Evolutionary conservation across 2,113 vertebrate genomes (phyloP).

Genomic region (Eonycteris spelaea): DNA sequence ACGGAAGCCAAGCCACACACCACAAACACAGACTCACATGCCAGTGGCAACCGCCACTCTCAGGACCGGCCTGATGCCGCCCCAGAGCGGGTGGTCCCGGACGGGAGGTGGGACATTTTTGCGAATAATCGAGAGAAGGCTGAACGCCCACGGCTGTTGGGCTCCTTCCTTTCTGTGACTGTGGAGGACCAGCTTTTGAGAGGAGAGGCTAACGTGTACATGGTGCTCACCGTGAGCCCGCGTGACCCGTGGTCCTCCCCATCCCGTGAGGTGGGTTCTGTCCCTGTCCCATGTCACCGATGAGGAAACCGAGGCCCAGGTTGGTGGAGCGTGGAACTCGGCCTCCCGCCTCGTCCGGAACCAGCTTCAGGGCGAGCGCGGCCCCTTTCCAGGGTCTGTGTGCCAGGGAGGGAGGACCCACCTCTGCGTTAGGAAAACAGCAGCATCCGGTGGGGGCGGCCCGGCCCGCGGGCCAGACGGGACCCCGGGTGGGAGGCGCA

Average conservation of each 20-base stretch:
- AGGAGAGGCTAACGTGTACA: neutral
- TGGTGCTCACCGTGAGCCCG: neutral
- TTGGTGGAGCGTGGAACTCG: too few relatives aligned
- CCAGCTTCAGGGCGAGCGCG: neutral
- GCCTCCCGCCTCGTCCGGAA: neutral
- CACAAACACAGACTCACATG: too few relatives aligned
- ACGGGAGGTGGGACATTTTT: neutral
- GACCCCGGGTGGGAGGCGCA: neutral
- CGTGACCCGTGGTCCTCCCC: too few relatives aligned
- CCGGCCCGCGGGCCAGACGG: accelerated
- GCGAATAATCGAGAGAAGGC: neutral
- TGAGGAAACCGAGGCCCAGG: neutral
- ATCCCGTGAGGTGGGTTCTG: neutral
- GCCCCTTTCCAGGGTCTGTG: neutral
- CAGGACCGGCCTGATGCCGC: too few relatives aligned
- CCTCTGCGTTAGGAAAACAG: neutral
- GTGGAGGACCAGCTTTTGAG: neutral
- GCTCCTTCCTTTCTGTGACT: too few relatives aligned
- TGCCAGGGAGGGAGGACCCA: neutral
- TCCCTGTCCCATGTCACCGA: neutral
- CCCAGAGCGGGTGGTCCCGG: neutral
- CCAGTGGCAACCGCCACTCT: too few relatives aligned
- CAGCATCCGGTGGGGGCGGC: neutral
- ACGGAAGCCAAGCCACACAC: neutral
- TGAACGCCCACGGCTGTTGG: neutral